Percentiles rank a stretch among this genome's conserved stretches.
phyloP scores from a whole-genome alignment of 2,113 vertebrate species.

The Procavia capensis region DNA sequence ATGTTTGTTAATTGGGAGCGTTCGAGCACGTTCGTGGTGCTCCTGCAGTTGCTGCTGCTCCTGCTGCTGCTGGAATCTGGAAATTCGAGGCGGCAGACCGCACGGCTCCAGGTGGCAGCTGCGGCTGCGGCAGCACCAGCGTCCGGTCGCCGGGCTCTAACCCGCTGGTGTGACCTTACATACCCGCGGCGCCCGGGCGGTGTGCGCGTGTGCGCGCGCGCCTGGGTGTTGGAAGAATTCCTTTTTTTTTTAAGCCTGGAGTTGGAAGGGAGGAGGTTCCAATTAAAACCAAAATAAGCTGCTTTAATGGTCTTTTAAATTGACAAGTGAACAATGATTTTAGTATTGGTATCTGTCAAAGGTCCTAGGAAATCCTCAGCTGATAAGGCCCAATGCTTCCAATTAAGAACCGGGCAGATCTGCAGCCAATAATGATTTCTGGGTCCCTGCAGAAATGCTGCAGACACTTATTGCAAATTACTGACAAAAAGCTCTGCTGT shows the following conservation, averaged over 20 bases:
- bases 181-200: slow-evolving; percentile 25
- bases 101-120: slow-evolving; percentile 50
- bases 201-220: background rate
- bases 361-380: slow-evolving; percentile 97
- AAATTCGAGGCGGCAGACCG: slow-evolving; percentile 84
- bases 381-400: slow-evolving; percentile 99
- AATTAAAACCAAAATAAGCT: slow-evolving; percentile 98
- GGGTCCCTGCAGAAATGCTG: slow-evolving; percentile 95
- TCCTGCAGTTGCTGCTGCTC: slow-evolving; percentile 82
- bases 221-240: background rate
- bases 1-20: slow-evolving; percentile 91
- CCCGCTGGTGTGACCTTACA: slow-evolving; percentile 88
- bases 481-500: slow-evolving; percentile 98
- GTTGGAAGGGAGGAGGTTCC: slow-evolving; percentile 91
- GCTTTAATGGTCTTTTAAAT: slow-evolving; percentile 99
- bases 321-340: slow-evolving; percentile 99
- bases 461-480: slow-evolving; percentile 99
- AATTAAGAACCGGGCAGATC: slow-evolving; percentile 96
- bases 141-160: slow-evolving; percentile 55
- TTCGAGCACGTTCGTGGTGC: slow-evolving; percentile 84
- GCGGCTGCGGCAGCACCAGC: slow-evolving; percentile 58
- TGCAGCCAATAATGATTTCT: slow-evolving; percentile 98
- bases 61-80: slow-evolving; percentile 86
- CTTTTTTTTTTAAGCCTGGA: slow-evolving; percentile 75
- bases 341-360: slow-evolving; percentile 99